Conservation (phyloP, 2,113 vertebrate genomes). For the Felis chaus region DNA sequence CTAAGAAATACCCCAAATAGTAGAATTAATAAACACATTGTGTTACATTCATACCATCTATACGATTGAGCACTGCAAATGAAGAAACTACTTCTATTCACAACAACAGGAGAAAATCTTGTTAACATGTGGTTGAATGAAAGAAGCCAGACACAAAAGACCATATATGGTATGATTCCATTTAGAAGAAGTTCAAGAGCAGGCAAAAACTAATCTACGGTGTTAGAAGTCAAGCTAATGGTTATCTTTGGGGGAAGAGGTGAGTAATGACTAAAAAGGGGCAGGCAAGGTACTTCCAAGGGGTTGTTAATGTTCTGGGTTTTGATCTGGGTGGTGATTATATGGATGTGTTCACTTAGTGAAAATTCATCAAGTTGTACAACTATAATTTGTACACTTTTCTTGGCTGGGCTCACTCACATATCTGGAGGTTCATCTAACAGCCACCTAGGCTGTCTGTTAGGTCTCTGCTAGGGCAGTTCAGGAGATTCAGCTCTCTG, state of each 20-base stretch:
- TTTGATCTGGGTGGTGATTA: background rate
- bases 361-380: background rate
- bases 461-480: background rate
- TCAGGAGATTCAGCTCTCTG: background rate
- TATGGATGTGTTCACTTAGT: background rate
- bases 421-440: background rate
- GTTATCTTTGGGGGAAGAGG: background rate
- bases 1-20: background rate
- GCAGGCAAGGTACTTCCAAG: background rate
- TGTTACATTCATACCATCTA: background rate
- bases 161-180: background rate
- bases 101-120: background rate
- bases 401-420: background rate
- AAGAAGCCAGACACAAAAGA: conserved; percentile 3
- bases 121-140: background rate
- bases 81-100: background rate
- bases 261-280: background rate
- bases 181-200: background rate
- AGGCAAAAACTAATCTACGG: background rate
- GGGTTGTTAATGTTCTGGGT: background rate
- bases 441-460: background rate
- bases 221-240: background rate
- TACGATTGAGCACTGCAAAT: background rate
- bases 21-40: background rate
- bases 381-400: background rate